phyloP scores from a whole-genome alignment of 2,888 invertebrate species.

The Toxonevra muliebris region DNA sequence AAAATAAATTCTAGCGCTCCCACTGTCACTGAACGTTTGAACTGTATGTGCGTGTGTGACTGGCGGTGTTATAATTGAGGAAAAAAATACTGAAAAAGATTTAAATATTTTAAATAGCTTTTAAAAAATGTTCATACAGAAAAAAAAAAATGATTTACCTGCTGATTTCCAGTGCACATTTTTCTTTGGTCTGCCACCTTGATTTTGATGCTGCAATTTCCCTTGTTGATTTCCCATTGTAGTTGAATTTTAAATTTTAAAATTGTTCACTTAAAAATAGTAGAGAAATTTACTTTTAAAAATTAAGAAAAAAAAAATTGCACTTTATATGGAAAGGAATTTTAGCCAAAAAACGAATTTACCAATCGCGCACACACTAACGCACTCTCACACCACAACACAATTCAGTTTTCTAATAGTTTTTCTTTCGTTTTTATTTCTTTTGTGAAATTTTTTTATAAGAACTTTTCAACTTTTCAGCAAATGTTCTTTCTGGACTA shows the following conservation, averaged over 20 bases:
- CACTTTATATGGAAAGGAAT: constrained; percentile 16
- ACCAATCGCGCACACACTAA: background rate
- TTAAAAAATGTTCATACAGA: too few relatives aligned
- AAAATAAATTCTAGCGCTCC: constrained; percentile 58
- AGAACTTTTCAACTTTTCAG: constrained; percentile 2
- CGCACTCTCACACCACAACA: background rate
- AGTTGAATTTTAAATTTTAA: background rate
- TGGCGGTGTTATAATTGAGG: background rate
- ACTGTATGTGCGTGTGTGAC: constrained; percentile 10
- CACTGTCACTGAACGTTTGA: constrained; percentile 47
- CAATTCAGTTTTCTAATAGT: background rate
- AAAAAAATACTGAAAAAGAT: constrained; percentile 6
- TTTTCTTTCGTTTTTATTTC: background rate
- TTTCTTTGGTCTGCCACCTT: constrained; percentile 72
- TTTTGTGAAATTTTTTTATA: constrained; percentile 3
- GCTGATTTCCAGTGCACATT: constrained; percentile 87
- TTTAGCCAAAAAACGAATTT: background rate
- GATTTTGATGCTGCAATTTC: constrained; percentile 67
- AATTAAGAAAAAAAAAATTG: constrained; percentile 23
- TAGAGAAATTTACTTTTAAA: constrained; percentile 12
- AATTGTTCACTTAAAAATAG: constrained; percentile 12
- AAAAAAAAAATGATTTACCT: constrained; percentile 68
- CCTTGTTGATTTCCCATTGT: constrained; percentile 74
- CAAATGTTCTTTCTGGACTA: constrained; percentile 27
- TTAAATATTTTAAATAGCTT: background rate